These are phyloP conservation scores for Arizona elegans DNA, from an alignment of 2,113 vertebrate genomes.

Conservation along the genomic window DNA sequence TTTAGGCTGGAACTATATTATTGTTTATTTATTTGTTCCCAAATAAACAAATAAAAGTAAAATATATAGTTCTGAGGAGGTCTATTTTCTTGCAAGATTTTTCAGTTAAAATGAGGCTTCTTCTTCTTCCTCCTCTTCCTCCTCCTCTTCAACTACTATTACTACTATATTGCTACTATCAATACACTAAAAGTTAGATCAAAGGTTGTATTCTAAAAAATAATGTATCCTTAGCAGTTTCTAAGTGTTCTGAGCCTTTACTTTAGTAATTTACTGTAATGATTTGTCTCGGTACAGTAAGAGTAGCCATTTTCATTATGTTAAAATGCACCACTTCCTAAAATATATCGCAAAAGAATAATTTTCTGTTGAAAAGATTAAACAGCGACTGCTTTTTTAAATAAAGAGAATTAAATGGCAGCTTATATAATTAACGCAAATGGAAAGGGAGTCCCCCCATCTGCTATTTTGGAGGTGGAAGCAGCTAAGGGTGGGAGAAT, in stretches of 20 bases:
- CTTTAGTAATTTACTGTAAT: slow-evolving; percentile 31
- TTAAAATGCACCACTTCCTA: slow-evolving; percentile 41
- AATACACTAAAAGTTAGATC: not conserved
- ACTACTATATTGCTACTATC: not conserved
- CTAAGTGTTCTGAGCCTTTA: not conserved
- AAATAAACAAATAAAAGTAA: not conserved
- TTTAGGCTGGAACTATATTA: not conserved
- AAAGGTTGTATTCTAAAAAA: not conserved
- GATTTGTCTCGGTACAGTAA: slow-evolving; percentile 35
- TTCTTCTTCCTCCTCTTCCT: not conserved
- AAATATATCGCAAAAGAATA: slow-evolving; percentile 32
- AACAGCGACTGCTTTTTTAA: not conserved
- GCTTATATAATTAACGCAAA: slow-evolving; percentile 55
- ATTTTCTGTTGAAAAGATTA: not conserved
- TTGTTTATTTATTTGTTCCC: not conserved
- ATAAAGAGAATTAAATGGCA: slow-evolving; percentile 21
- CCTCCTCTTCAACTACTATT: not conserved
- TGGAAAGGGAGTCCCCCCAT: slow-evolving; percentile 39
- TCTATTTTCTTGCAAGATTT: not conserved
- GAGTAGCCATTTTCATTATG: not conserved
- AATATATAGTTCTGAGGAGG: not conserved
- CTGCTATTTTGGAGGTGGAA: not conserved
- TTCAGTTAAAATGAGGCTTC: not conserved
- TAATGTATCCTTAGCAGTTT: slow-evolving; percentile 26
- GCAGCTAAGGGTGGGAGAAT: not conserved